These are phyloP conservation scores for Scaptomyza flava DNA, from an alignment of 2,888 invertebrate genomes.

Conservation along the genomic window DNA sequence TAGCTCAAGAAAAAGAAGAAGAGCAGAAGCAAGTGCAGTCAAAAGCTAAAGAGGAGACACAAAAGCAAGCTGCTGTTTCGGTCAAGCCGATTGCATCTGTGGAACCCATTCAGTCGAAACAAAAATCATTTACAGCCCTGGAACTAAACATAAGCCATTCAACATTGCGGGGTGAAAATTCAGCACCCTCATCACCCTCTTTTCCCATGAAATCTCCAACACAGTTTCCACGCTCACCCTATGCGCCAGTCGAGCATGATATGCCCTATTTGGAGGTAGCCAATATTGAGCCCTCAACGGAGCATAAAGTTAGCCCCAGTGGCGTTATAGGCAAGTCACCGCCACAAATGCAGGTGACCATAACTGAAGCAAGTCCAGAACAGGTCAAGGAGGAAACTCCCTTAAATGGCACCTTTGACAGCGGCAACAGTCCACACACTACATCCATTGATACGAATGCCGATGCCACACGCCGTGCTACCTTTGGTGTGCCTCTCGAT, in stretches of 20 bases:
- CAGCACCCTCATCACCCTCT: slow-evolving; percentile 59
- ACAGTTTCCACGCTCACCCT: slow-evolving; percentile 75
- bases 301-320: slow-evolving; percentile 24
- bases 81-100: slow-evolving; percentile 14
- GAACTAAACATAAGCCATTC: slow-evolving; percentile 28
- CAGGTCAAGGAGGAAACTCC: slow-evolving; percentile 9
- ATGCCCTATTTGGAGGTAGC: slow-evolving; percentile 72
- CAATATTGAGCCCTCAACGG: slow-evolving; percentile 37
- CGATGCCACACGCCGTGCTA: slow-evolving; percentile 5
- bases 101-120: slow-evolving; percentile 6
- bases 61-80: neutral
- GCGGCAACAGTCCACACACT: neutral
- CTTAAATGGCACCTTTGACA: slow-evolving; percentile 52
- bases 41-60: neutral
- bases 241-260: slow-evolving; percentile 50
- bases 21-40: neutral
- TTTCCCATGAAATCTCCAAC: slow-evolving; percentile 65
- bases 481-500: slow-evolving; percentile 28
- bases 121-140: slow-evolving; percentile 22
- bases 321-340: slow-evolving; percentile 45
- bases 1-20: neutral
- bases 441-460: neutral
- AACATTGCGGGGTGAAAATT: slow-evolving; percentile 15
- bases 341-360: slow-evolving; percentile 29
- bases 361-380: slow-evolving; percentile 53